These are phyloP conservation scores for Tenthredo notha DNA, from an alignment of 2,888 invertebrate genomes.

Conservation along the genomic window DNA sequence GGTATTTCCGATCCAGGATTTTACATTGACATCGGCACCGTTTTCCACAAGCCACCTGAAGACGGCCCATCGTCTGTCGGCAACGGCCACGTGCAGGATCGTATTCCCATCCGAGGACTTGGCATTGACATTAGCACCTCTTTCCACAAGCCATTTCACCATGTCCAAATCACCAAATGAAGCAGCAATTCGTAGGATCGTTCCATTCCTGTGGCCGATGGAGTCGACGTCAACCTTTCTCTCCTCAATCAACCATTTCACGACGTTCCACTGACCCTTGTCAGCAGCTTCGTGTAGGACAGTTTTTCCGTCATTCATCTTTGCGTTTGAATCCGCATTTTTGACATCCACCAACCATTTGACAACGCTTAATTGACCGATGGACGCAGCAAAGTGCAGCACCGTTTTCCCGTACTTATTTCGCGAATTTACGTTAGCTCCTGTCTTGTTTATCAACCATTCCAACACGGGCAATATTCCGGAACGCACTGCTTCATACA, in stretches of 20 bases:
- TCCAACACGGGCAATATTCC: neutral
- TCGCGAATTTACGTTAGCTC: neutral
- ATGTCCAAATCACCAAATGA: neutral
- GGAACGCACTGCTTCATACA: neutral
- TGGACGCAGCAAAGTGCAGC: neutral
- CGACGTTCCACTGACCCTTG: neutral
- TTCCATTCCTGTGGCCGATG: neutral
- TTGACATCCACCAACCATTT: neutral
- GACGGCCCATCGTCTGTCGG: neutral
- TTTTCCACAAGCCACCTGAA: neutral
- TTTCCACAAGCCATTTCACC: neutral
- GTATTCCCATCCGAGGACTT: neutral
- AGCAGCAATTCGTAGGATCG: neutral
- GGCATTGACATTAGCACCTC: neutral
- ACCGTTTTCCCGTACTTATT: neutral
- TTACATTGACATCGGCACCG: neutral
- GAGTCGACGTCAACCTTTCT: neutral
- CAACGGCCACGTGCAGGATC: neutral
- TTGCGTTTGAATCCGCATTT: neutral
- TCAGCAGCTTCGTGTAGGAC: neutral
- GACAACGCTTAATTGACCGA: neutral
- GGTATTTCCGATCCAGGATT: constrained; percentile 11
- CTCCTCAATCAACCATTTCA: neutral
- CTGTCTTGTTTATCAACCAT: neutral
- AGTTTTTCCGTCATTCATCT: neutral